These are phyloP conservation scores for Kryptolebias ocellatus DNA, from an alignment of 2,797 vertebrate species.

Conservation along the genomic window DNA sequence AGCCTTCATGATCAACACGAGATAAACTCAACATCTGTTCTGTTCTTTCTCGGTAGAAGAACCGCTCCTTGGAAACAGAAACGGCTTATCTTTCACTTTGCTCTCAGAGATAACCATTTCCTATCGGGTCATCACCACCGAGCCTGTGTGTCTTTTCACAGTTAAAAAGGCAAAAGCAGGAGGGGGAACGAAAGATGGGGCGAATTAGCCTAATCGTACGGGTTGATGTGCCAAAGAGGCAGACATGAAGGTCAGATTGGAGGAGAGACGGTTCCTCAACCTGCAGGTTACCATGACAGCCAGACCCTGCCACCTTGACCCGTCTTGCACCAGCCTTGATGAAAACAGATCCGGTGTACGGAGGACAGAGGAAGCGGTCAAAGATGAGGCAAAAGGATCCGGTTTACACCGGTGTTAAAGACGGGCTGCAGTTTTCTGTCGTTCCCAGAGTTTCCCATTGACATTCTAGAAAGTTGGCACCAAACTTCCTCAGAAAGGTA, in stretches of 20 bases:
- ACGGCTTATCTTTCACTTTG: slow-evolving; percentile 21
- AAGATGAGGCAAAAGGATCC: background rate
- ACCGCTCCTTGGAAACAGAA: slow-evolving; percentile 22
- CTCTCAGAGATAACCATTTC: slow-evolving; percentile 22
- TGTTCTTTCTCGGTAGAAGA: slow-evolving; percentile 9
- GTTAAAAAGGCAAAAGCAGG: slow-evolving; percentile 38
- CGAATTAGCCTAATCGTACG: slow-evolving; percentile 14
- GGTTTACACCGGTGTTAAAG: background rate
- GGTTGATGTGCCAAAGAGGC: slow-evolving; percentile 36
- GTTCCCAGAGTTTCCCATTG: background rate
- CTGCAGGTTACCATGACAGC: slow-evolving; percentile 29
- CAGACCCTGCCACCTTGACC: background rate
- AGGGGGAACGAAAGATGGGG: slow-evolving; percentile 12
- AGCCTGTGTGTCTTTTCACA: slow-evolving; percentile 26
- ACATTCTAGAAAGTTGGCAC: slow-evolving; percentile 12
- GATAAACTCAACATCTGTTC: slow-evolving; percentile 11
- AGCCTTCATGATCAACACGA: slow-evolving; percentile 23
- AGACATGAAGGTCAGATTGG: slow-evolving; percentile 5
- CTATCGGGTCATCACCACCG: slow-evolving; percentile 25
- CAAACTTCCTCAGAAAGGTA: slow-evolving; percentile 5
- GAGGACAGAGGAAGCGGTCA: background rate
- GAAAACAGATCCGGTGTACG: background rate
- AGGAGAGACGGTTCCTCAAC: slow-evolving; percentile 5
- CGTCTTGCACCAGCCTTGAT: background rate
- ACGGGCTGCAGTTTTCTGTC: background rate